Percentiles rank a stretch among this genome's conserved stretches.
These are phyloP conservation scores for Stratiomys singularior DNA, from an alignment of 2,888 invertebrate species.

Conservation along the genomic window DNA sequence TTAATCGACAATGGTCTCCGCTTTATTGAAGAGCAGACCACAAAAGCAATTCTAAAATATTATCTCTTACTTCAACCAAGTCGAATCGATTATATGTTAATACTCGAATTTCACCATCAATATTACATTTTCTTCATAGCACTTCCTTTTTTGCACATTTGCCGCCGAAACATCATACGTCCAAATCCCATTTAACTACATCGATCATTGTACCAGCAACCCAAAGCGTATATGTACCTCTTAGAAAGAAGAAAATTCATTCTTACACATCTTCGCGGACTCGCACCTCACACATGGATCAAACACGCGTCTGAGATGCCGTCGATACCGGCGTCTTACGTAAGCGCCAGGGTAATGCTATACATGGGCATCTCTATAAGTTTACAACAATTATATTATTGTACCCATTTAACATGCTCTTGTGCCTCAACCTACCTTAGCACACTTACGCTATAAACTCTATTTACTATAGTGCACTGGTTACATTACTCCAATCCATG, in stretches of 20 bases:
- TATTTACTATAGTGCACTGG: background rate
- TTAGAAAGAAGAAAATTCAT: background rate
- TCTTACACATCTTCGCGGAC: background rate
- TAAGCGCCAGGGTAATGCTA: conserved; percentile 27
- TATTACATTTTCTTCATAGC: no score
- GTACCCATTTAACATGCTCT: conserved; percentile 4
- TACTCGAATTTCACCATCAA: no score
- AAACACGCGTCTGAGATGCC: background rate
- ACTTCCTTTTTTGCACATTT: no score
- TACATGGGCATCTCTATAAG: background rate
- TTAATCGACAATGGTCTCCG: no score
- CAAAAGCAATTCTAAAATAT: no score
- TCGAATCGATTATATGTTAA: no score
- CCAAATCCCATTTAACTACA: no score
- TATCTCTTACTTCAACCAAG: no score
- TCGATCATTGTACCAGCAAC: no score
- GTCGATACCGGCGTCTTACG: background rate
- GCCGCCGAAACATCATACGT: no score
- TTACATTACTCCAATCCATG: background rate
- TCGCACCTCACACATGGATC: background rate
- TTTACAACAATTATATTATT: conserved; percentile 27
- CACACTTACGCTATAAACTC: background rate
- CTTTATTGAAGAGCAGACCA: no score
- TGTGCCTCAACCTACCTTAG: background rate
- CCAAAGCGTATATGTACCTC: no score